Evolutionary conservation across 1,140 invertebrate species (phyloP).

Genomic region (Caenorhabditis elegans): DNA sequence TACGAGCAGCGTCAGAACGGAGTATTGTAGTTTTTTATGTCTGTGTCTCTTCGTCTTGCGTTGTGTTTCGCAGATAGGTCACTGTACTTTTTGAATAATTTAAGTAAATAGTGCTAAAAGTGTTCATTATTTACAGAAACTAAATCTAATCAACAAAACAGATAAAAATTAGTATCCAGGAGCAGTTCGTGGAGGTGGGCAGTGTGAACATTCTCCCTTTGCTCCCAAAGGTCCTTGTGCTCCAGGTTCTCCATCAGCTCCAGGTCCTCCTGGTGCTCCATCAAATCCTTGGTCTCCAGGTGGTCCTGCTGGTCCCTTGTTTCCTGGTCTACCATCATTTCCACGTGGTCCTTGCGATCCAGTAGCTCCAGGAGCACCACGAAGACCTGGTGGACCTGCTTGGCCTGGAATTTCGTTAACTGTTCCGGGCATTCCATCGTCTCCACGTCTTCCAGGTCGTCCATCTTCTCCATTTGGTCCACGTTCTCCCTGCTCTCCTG

Average conservation of each 20-base stretch:
- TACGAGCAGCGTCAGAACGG: not conserved
- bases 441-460: constrained; percentile 33
- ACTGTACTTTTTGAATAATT: no score
- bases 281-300: constrained; percentile 5
- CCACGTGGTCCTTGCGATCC: constrained; percentile 10
- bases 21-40: not conserved
- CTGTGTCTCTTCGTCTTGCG: not conserved
- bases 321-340: not conserved
- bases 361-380: constrained; percentile 10
- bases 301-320: not conserved
- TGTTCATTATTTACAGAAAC: no score
- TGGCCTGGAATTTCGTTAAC: not conserved
- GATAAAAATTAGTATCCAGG: not conserved
- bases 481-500: constrained; percentile 27
- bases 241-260: constrained; percentile 23
- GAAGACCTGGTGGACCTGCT: constrained; percentile 24
- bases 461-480: constrained; percentile 33
- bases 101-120: no score
- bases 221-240: not conserved
- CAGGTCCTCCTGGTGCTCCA: constrained; percentile 23
- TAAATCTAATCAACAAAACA: not conserved
- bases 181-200: constrained; percentile 2
- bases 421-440: not conserved
- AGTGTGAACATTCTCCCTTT: not conserved
- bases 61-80: not conserved